Evolutionary conservation across 2,113 vertebrate species (phyloP).

Genomic region (Empidonax traillii): DNA sequence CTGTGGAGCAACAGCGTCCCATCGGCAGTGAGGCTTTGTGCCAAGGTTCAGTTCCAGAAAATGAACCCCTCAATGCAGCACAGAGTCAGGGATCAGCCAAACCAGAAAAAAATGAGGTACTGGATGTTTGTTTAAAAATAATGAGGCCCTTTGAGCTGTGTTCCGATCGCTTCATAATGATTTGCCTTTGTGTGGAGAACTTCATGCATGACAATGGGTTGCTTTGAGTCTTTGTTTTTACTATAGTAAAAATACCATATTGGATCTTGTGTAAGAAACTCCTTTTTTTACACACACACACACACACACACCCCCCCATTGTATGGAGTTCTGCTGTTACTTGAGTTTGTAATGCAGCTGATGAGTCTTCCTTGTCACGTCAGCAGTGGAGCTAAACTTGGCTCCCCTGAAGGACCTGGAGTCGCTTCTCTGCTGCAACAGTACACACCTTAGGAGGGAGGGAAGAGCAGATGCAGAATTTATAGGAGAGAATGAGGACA

Average conservation of each 20-base stretch:
- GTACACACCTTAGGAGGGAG: not conserved
- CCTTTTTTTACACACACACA: not conserved
- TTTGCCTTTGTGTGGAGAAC: slow-evolving; percentile 9
- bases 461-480: not conserved
- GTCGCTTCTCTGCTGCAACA: not conserved
- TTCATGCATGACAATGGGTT: not conserved
- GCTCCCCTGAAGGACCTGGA: not conserved
- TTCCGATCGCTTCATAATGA: not conserved
- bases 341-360: not conserved
- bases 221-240: not conserved
- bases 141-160: not conserved
- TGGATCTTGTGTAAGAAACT: not conserved
- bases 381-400: not conserved
- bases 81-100: slow-evolving; percentile 72
- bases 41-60: slow-evolving; percentile 75
- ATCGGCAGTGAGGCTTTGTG: slow-evolving; percentile 73
- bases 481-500: not conserved
- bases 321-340: not conserved
- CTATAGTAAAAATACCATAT: not conserved
- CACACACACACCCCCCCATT: not conserved
- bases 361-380: not conserved
- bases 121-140: slow-evolving; percentile 22
- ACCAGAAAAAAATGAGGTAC: slow-evolving; percentile 89
- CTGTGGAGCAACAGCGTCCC: slow-evolving; percentile 82
- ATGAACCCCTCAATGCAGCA: slow-evolving; percentile 76